phyloP scores from a whole-genome alignment of 2,797 vertebrate species.

The Arctocebus calabarensis region DNA sequence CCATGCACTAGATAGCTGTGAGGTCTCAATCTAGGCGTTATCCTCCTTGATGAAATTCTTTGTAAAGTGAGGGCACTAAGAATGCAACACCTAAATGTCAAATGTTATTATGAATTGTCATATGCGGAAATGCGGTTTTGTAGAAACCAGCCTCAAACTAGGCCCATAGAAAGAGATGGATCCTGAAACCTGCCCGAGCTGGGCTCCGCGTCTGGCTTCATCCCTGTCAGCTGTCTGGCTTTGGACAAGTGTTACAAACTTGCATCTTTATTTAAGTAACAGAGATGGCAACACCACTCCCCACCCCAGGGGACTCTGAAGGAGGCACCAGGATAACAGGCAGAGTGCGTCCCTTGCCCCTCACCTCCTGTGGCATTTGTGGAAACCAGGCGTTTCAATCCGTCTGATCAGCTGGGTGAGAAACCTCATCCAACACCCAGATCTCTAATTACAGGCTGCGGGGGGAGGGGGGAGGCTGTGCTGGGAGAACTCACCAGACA shows the following conservation, averaged over 20 bases:
- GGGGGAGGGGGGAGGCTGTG: too few species aligned
- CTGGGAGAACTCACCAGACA: background rate
- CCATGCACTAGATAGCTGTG: background rate
- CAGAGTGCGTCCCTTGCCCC: background rate
- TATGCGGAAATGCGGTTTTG: background rate
- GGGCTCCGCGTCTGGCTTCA: background rate
- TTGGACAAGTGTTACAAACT: background rate
- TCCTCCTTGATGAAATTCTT: background rate
- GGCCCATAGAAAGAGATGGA: background rate
- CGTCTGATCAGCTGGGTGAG: background rate
- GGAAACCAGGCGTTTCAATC: background rate
- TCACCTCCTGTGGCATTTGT: fast-evolving
- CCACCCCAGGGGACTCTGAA: background rate
- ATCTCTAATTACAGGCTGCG: background rate
- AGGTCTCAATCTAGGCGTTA: background rate
- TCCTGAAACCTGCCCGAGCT: background rate
- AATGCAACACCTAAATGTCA: background rate
- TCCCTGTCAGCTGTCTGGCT: background rate
- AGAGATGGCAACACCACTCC: background rate
- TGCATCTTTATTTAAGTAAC: slow-evolving; percentile 28
- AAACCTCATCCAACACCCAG: background rate
- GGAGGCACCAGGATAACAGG: background rate
- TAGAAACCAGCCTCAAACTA: background rate
- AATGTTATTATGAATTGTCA: background rate
- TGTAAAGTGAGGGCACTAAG: background rate